Base-by-base conservation (phyloP, 2,888 invertebrate species). In the Pollenia griseotomentosa region DNA sequence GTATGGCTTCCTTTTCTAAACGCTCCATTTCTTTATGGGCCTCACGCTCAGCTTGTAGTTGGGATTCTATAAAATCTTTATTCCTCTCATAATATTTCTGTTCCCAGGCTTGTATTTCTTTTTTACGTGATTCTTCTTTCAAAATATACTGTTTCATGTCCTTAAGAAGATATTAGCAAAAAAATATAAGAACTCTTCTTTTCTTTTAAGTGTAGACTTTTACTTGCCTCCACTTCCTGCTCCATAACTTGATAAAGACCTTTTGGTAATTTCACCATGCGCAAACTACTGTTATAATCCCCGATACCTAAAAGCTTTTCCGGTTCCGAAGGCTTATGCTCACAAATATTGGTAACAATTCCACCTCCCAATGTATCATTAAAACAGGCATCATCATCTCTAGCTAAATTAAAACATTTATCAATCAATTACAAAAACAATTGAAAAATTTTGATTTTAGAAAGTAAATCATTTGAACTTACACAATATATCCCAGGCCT, bases 401-500 rank as follows among this genome's bases (percentile, higher is more conserved):
- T 91, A n/a, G 92, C 93, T 93, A 33, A 33, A 33, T 33, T 33
- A 33, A 33, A 6, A 33, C 6, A 33, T 33, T 5, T 33, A 33
- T 33, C 33, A 40, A 4, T 16, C 10, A 12, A 48, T 19, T 53
- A 14, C 7, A 57, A 73, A 46, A 23, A 23, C 23, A 2, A 1
- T 23, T 23, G 23, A 23, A 2, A 44, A 33, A 1, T 42, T 16
- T 8, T 10, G 14, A 55, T 2, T 44, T 19, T 70, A 7, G 7
- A 0, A 51, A n/a, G 2, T 59, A 0, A 12, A 14, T 33, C 2
- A 10, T 8, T 46, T 42, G 6, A 23, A 57, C 66, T 86, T 85
- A 93, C 93, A 90, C 59, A 96, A 93, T 81, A 98, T 93, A 93
- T 97, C 96, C 98, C 98, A 98, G 12, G 96, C 95, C 93, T 98